phyloP scores from a whole-genome alignment of 92 coral and sea anemone genomes.

The Phenganax marumi region DNA sequence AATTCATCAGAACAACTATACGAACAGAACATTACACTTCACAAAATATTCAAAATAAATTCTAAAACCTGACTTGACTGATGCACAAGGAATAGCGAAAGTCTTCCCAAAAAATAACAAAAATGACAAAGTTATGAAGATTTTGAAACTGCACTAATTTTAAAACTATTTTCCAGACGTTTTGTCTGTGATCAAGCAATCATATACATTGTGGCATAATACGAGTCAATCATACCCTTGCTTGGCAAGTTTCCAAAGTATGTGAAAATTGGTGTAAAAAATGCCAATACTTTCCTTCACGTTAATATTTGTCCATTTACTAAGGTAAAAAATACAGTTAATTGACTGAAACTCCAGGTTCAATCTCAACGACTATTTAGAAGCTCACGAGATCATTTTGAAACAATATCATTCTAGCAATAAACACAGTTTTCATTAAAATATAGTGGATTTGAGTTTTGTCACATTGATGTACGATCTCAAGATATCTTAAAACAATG shows the following conservation, averaged over 20 bases:
- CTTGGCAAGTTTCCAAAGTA: neutral
- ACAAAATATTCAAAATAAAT: neutral
- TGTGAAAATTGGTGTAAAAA: neutral
- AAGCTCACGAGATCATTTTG: neutral
- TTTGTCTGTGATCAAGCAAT: neutral
- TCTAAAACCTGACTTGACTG: neutral
- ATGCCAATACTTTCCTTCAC: neutral
- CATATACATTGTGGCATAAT: neutral
- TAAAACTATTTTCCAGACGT: neutral
- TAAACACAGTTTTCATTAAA: neutral
- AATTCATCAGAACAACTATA: slow-evolving; percentile 2
- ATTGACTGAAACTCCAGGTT: neutral
- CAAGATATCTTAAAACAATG: neutral
- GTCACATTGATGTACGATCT: neutral
- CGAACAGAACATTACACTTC: neutral
- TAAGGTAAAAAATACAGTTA: neutral
- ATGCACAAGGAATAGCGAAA: no score
- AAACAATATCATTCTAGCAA: neutral
- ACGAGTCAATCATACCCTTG: neutral
- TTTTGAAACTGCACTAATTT: neutral
- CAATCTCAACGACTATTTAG: neutral
- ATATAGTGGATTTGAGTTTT: neutral
- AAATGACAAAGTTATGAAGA: neutral
- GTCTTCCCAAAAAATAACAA: neutral
- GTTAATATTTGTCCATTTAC: neutral